phyloP scores from a whole-genome alignment of 2,888 invertebrate species.

The Micoletzkya japonica region DNA sequence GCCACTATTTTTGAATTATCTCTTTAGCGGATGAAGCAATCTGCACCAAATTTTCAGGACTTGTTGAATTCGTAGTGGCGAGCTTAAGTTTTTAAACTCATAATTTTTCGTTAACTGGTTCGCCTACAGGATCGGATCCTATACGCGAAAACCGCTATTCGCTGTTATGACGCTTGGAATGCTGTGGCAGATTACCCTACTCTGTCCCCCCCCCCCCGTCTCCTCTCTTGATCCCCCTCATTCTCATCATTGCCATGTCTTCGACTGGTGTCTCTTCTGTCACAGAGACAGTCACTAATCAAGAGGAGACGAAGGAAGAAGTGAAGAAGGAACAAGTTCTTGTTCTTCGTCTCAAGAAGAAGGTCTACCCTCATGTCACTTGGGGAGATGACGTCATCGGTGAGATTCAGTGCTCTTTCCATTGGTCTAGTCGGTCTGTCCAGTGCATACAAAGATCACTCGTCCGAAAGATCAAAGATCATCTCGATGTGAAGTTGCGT shows the following conservation, averaged over 20 bases:
- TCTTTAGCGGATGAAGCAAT: too few relatives aligned
- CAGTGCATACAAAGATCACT: not conserved
- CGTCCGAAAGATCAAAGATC: too few relatives aligned
- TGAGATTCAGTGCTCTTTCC: conserved; percentile 12
- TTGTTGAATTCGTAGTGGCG: too few relatives aligned
- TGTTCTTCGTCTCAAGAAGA: conserved; percentile 18
- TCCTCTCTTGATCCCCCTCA: not conserved
- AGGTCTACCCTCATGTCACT: conserved; percentile 42
- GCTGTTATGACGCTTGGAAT: too few relatives aligned
- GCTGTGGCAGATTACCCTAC: not conserved
- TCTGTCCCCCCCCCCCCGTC: not conserved
- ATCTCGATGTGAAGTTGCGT: too few relatives aligned
- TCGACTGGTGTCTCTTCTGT: not conserved
- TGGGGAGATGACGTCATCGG: conserved; percentile 48
- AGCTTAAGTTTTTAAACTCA: too few relatives aligned
- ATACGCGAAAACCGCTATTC: too few relatives aligned
- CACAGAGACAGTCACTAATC: not conserved
- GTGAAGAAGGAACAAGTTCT: not conserved
- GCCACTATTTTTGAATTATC: too few relatives aligned
- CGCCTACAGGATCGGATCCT: too few relatives aligned
- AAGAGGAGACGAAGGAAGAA: not conserved
- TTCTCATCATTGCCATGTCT: not conserved
- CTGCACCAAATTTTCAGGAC: too few relatives aligned
- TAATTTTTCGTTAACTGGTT: too few relatives aligned
- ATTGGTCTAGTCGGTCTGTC: not conserved